Conservation (phyloP, 1,140 invertebrate species). For the Octopus bimaculoides region DNA sequence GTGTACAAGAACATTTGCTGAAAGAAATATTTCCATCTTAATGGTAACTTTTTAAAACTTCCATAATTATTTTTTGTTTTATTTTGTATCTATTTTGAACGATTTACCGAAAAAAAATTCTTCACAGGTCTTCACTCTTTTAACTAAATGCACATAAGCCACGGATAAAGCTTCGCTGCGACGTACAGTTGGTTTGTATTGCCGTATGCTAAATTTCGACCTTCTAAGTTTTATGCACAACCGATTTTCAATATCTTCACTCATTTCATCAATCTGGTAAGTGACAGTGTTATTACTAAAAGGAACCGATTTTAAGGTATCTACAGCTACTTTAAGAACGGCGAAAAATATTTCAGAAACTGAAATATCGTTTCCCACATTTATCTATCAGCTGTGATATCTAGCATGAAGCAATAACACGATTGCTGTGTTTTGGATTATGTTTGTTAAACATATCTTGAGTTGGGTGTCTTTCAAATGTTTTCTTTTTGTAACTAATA, state of each 20-base stretch:
- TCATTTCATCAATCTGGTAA: conserved; percentile 7
- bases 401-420: not conserved
- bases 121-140: not conserved
- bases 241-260: not conserved
- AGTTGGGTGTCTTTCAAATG: not conserved
- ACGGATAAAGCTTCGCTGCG: not conserved
- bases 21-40: conserved; percentile 5
- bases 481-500: conserved; percentile 2
- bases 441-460: not conserved
- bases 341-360: not conserved
- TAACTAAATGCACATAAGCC: conserved; percentile 1
- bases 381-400: not conserved
- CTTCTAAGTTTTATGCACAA: conserved; percentile 5
- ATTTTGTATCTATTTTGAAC: not conserved
- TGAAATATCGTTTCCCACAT: not conserved
- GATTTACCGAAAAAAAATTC: not conserved
- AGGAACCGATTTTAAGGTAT: conserved; percentile 7
- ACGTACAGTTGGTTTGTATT: not conserved
- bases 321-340: not conserved
- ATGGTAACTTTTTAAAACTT: not conserved
- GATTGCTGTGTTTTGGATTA: not conserved
- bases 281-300: not conserved
- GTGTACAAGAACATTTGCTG: not conserved
- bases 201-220: not conserved
- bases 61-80: not conserved